Evolutionary conservation across 2,113 vertebrate species (phyloP).

Genomic region (Melanocharis versteri): DNA sequence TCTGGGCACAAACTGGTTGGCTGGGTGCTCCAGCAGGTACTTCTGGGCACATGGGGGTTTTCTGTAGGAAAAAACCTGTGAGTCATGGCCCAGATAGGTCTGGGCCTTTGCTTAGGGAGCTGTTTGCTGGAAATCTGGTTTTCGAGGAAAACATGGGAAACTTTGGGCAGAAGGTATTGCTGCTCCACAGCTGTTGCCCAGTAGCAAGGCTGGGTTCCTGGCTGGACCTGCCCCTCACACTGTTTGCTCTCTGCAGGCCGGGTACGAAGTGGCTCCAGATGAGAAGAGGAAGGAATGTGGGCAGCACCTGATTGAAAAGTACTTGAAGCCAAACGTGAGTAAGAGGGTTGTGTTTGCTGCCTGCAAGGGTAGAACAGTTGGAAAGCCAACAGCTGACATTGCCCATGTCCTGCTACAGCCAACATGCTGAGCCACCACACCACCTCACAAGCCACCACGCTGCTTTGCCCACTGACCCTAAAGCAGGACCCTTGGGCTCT

Average conservation of each 20-base stretch:
- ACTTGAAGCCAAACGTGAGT: conserved; percentile 81
- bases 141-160: not conserved
- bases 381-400: not conserved
- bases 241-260: conserved; percentile 75
- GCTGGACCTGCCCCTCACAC: not conserved
- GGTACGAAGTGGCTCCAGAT: conserved; percentile 94
- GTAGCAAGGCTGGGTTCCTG: not conserved
- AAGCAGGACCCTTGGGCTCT: not conserved
- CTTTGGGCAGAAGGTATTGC: not conserved
- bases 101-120: not conserved
- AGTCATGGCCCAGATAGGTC: not conserved
- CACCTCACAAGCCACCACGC: not conserved
- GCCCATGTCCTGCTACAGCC: not conserved
- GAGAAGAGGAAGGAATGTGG: conserved; percentile 91
- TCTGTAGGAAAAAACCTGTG: not conserved
- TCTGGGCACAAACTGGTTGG: not conserved
- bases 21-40: not conserved
- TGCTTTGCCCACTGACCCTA: not conserved
- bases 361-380: not conserved
- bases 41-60: not conserved
- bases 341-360: not conserved
- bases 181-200: not conserved
- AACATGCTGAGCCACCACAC: not conserved
- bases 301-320: conserved; percentile 82
- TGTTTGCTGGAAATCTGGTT: conserved; percentile 7